Percentiles rank a stretch among this genome's conserved stretches.
phyloP scores from a whole-genome alignment of 2,113 vertebrate species.

The Colossoma macropomum region DNA sequence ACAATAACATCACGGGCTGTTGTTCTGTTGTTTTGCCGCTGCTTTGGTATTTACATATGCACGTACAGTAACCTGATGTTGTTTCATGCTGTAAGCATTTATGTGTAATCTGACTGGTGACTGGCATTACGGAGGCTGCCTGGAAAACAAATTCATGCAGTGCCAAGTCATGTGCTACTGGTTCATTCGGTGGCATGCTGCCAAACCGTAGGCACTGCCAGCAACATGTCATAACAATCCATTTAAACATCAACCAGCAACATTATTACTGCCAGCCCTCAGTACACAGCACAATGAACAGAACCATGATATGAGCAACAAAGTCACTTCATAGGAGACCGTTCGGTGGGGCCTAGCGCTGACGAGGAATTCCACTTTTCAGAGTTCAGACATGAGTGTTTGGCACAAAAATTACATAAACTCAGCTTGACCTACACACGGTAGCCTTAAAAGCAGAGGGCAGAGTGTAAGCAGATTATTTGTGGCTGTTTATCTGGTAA shows the following conservation, averaged over 20 bases:
- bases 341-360: neutral
- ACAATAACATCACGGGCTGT: neutral
- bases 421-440: slow-evolving; percentile 3
- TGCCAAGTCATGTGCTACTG: slow-evolving; percentile 23
- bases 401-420: slow-evolving; percentile 7
- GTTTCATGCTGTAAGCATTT: slow-evolving; percentile 1
- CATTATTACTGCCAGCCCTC: slow-evolving; percentile 31
- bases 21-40: neutral
- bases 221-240: slow-evolving; percentile 46
- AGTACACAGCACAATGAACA: slow-evolving; percentile 38
- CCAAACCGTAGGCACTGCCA: slow-evolving; percentile 46
- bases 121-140: slow-evolving; percentile 31
- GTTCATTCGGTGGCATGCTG: slow-evolving; percentile 17
- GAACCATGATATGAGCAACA: slow-evolving; percentile 38
- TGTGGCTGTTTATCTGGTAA: slow-evolving; percentile 57
- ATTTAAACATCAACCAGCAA: slow-evolving; percentile 42
- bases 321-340: slow-evolving; percentile 18
- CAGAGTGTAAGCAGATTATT: slow-evolving; percentile 42
- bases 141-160: slow-evolving; percentile 43
- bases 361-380: neutral
- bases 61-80: neutral
- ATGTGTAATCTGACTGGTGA: slow-evolving; percentile 14
- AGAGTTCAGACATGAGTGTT: neutral
- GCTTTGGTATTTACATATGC: neutral
- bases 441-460: slow-evolving; percentile 43